These are phyloP conservation scores for Tenodera sinensis DNA, from an alignment of 2,888 invertebrate genomes.

Conservation along the genomic window DNA sequence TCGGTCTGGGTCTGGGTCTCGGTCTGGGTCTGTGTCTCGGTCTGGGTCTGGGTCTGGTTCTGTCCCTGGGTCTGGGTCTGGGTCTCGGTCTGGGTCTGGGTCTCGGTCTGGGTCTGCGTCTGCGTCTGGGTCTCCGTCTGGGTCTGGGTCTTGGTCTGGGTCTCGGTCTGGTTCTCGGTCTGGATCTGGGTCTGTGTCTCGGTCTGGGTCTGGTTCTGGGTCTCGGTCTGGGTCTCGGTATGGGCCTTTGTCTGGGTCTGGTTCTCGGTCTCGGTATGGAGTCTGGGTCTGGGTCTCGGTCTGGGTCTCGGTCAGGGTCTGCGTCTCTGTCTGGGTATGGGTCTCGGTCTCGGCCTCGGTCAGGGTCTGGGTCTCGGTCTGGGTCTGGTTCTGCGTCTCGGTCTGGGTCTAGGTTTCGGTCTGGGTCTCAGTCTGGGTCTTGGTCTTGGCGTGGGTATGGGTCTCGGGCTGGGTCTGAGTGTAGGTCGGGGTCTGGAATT, in stretches of 20 bases:
- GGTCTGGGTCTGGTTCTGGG: too few relatives aligned
- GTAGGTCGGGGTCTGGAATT: conserved; percentile 30
- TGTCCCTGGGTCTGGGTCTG: neutral
- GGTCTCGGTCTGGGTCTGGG: neutral
- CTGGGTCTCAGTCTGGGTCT: too few relatives aligned
- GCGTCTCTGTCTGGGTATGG: neutral
- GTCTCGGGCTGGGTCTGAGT: conserved; percentile 31
- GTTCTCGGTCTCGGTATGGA: conserved; percentile 20
- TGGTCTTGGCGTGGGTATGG: neutral
- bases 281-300: conserved; percentile 31
- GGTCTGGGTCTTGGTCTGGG: neutral
- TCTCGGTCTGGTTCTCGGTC: too few relatives aligned
- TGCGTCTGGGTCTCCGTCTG: too few relatives aligned
- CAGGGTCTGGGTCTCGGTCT: neutral
- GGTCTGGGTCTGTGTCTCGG: neutral
- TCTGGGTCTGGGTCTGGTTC: neutral
- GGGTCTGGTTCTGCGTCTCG: too few relatives aligned
- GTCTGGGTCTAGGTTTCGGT: too few relatives aligned
- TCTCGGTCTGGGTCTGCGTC: neutral
- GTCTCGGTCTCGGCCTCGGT: neutral
- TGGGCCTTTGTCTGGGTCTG: too few relatives aligned
- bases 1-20: neutral
- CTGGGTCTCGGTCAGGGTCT: conserved; percentile 27
- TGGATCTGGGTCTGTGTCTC: too few relatives aligned
- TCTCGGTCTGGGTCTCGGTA: neutral